phyloP scores from a whole-genome alignment of 2,888 invertebrate genomes.

The Ophion costatus region DNA sequence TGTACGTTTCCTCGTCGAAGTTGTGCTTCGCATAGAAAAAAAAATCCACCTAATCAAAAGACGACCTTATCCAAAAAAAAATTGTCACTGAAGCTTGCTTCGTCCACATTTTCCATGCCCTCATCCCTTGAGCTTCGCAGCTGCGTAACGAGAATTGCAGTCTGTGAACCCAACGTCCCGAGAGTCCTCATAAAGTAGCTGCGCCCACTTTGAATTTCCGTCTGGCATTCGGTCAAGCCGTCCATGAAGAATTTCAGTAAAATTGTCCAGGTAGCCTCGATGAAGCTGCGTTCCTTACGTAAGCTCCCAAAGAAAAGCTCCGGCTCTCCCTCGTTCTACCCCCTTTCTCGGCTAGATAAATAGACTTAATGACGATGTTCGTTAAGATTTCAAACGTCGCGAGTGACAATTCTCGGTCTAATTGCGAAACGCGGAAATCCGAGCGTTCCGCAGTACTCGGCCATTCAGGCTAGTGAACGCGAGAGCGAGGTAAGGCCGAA shows the following conservation, averaged over 20 bases:
- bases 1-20: background rate
- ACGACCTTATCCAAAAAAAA: background rate
- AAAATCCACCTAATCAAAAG: background rate
- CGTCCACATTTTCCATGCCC: background rate
- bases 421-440: background rate
- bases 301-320: background rate
- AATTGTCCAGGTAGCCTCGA: background rate
- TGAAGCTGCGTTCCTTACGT: background rate
- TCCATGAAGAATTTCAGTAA: background rate
- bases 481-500: background rate
- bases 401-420: background rate
- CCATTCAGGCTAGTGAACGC: slow-evolving; percentile 15
- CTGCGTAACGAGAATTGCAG: background rate
- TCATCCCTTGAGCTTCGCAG: background rate
- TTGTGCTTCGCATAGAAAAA: background rate
- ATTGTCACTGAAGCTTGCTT: background rate
- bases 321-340: background rate
- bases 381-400: background rate
- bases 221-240: background rate
- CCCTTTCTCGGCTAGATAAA: background rate
- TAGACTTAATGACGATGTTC: background rate
- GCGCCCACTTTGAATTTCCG: background rate
- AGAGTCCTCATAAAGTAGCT: background rate
- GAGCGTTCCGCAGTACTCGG: slow-evolving; percentile 5
- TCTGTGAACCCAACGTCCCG: background rate